Conservation (phyloP, 2,888 invertebrate genomes). For the Eristalis pertinax region DNA sequence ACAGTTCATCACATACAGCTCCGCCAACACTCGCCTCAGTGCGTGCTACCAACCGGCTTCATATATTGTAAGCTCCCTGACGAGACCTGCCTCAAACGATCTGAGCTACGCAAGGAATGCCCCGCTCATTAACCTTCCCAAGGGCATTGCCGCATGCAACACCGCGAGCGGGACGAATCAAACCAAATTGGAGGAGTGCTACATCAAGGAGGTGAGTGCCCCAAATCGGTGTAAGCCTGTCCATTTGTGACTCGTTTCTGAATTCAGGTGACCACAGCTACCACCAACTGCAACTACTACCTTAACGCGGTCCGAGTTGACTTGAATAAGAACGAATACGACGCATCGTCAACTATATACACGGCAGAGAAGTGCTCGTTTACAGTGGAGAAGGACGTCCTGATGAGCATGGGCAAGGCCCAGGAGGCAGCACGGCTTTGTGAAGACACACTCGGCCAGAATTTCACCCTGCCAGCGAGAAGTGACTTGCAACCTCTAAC, state of each 20-base stretch:
- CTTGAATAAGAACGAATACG: background rate
- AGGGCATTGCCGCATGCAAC: background rate
- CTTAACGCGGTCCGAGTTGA: background rate
- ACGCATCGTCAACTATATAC: background rate
- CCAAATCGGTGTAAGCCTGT: background rate
- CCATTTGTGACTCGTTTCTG: background rate
- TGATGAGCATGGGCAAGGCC: background rate
- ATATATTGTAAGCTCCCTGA: background rate
- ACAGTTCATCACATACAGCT: background rate
- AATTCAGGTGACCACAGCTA: constrained; percentile 11
- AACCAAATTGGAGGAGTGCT: constrained; percentile 15
- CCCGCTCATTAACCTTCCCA: background rate
- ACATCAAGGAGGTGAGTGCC: constrained; percentile 10
- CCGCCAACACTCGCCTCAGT: background rate
- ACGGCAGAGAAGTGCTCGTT: constrained; percentile 11
- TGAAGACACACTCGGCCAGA: background rate
- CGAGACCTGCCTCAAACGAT: background rate
- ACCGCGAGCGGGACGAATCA: background rate
- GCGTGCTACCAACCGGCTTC: constrained; percentile 1
- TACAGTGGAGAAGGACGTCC: background rate
- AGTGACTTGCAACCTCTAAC: too few relatives aligned
- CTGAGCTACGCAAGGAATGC: background rate
- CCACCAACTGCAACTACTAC: background rate
- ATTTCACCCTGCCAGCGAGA: too few relatives aligned
- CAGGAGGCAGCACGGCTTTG: background rate